Percentiles rank a stretch among this genome's conserved stretches.
Evolutionary conservation across 2,797 vertebrate genomes (phyloP).

Genomic region (Moxostoma hubbsi): DNA sequence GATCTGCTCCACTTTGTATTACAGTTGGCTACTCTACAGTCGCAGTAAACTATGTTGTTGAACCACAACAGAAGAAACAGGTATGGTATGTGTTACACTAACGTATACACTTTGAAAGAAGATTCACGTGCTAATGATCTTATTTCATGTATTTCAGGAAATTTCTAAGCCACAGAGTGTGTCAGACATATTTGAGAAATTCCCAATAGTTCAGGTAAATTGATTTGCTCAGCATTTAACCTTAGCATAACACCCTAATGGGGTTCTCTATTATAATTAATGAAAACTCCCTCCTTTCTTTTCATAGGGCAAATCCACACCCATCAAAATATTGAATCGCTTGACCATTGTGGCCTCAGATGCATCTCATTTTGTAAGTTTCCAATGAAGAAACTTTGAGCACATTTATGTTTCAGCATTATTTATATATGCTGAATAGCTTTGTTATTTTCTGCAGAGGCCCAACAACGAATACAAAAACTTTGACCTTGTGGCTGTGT

Average conservation of each 20-base stretch:
- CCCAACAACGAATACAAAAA: conserved; percentile 81
- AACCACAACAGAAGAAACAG: conserved; percentile 71
- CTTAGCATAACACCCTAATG: not conserved
- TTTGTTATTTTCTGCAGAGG: conserved; percentile 75
- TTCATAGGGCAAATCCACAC: conserved; percentile 87
- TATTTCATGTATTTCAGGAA: conserved; percentile 63
- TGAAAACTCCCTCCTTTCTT: conserved; percentile 23
- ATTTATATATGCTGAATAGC: not conserved
- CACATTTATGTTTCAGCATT: not conserved
- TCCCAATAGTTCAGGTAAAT: conserved; percentile 75
- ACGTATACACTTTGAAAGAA: not conserved
- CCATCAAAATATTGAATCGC: conserved; percentile 91
- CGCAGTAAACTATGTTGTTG: conserved; percentile 76
- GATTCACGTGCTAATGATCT: not conserved
- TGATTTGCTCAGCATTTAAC: not conserved
- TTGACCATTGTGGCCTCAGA: conserved; percentile 89
- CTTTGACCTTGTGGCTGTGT: conserved; percentile 92
- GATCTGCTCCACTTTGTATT: conserved; percentile 10
- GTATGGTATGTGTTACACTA: conserved; percentile 55
- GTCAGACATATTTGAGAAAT: conserved; percentile 67
- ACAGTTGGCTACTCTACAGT: conserved; percentile 80
- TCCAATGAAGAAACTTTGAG: conserved; percentile 65
- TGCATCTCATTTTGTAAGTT: conserved; percentile 82
- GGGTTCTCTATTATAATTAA: not conserved
- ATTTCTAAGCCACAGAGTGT: conserved; percentile 68